Percentiles rank a stretch among this genome's conserved stretches.
phyloP scores from a whole-genome alignment of 2,888 invertebrate species.

The Aplocera efformata region DNA sequence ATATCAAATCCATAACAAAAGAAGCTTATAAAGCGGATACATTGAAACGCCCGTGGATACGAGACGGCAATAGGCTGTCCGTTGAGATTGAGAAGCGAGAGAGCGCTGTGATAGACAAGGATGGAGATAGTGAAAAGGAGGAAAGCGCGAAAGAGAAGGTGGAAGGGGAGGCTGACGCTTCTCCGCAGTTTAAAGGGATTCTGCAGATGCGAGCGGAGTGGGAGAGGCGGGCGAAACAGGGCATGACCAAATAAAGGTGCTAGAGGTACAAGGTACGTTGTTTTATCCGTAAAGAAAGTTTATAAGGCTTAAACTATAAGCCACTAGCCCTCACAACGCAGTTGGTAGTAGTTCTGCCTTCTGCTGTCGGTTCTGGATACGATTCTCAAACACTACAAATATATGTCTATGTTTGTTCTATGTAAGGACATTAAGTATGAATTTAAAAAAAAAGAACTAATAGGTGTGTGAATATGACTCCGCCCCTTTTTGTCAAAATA shows the following conservation, averaged over 20 bases:
- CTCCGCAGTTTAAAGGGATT: constrained; percentile 85
- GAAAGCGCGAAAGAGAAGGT: constrained; percentile 56
- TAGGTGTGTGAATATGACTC: no score
- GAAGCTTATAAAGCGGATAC: constrained; percentile 73
- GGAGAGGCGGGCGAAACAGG: constrained; percentile 88
- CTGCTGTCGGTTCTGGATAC: no score
- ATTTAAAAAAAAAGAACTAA: no score
- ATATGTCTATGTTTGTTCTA: no score
- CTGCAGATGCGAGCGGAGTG: constrained; percentile 88
- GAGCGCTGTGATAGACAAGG: constrained; percentile 69
- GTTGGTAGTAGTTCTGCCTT: no score
- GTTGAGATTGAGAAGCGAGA: constrained; percentile 61
- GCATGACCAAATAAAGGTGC: constrained; percentile 82
- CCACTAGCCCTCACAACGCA: no score
- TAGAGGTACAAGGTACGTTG: constrained; percentile 50
- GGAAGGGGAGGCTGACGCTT: constrained; percentile 60
- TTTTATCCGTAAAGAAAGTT: no score
- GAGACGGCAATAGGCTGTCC: constrained; percentile 60
- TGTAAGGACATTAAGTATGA: no score
- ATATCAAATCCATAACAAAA: constrained; percentile 66
- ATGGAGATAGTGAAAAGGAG: constrained; percentile 53
- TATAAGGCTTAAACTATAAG: no score
- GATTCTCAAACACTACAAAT: no score
- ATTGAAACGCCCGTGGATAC: constrained; percentile 68
- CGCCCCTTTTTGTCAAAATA: no score